Conservation (phyloP, 1,140 invertebrate species). For the Acromyrmex heyeri region DNA sequence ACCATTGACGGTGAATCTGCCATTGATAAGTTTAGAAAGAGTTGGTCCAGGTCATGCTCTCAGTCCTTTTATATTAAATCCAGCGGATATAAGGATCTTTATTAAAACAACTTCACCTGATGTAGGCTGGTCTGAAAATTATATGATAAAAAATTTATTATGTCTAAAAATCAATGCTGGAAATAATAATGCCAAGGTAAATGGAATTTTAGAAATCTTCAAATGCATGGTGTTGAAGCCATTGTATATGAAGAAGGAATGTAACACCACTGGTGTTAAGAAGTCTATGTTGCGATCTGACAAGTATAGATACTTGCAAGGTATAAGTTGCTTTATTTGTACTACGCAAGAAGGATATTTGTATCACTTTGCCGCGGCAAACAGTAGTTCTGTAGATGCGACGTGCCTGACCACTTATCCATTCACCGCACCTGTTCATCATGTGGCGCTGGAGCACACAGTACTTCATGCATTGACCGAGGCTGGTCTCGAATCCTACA, state of each 20-base stretch:
- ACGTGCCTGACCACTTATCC: constrained; percentile 87
- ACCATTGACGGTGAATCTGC: constrained; percentile 78
- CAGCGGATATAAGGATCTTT: constrained; percentile 80
- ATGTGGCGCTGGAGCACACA: constrained; percentile 90
- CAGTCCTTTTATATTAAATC: constrained; percentile 81
- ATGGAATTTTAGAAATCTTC: constrained; percentile 80
- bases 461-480: constrained; percentile 92
- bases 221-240: constrained; percentile 82
- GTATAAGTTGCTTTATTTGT: constrained; percentile 86
- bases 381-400: constrained; percentile 70
- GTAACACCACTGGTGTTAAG: constrained; percentile 77
- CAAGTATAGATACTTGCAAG: constrained; percentile 82
- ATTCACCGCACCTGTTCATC: constrained; percentile 90
- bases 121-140: constrained; percentile 85
- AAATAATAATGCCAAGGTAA: constrained; percentile 66
- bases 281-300: constrained; percentile 83
- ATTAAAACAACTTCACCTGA: constrained; percentile 84
- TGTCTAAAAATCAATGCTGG: constrained; percentile 79
- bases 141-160: constrained; percentile 80
- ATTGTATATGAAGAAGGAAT: constrained; percentile 81
- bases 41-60: constrained; percentile 78
- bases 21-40: constrained; percentile 81
- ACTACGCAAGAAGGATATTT: constrained; percentile 88
- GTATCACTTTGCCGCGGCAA: constrained; percentile 86
- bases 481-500: constrained; percentile 93